These are phyloP conservation scores for Anoncus sp. DNA, from an alignment of 2,888 invertebrate species.

Conservation along the genomic window DNA sequence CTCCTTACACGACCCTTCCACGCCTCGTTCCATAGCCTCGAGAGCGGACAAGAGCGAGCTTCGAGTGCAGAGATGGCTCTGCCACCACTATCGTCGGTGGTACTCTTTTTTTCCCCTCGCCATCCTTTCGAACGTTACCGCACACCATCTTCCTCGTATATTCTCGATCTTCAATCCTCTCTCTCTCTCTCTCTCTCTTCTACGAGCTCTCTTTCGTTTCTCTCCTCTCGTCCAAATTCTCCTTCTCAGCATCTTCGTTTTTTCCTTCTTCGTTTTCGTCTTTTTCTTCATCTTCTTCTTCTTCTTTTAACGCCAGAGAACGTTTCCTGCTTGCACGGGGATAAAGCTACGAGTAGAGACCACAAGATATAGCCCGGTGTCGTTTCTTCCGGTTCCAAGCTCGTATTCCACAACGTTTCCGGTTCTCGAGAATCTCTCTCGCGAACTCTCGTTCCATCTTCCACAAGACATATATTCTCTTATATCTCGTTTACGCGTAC, in stretches of 20 bases:
- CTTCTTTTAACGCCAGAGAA: conserved; percentile 34
- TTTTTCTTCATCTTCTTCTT: not conserved
- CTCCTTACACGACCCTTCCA: conserved; percentile 45
- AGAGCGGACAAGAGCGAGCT: conserved; percentile 63
- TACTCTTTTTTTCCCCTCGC: not conserved
- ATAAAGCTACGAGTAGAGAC: no score
- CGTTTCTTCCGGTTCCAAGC: conserved; percentile 50
- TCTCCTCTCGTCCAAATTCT: conserved; percentile 2
- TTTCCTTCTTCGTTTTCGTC: not conserved
- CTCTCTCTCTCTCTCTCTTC: conserved; percentile 20
- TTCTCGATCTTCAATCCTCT: conserved; percentile 11
- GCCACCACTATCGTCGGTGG: conserved; percentile 31
- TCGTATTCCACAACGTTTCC: conserved; percentile 45
- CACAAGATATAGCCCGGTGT: conserved; percentile 38
- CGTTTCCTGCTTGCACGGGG: conserved; percentile 50
- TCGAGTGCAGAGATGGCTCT: conserved; percentile 57
- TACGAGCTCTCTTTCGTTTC: not conserved
- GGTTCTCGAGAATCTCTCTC: conserved; percentile 29
- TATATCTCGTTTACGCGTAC: conserved; percentile 6
- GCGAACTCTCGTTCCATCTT: conserved; percentile 3
- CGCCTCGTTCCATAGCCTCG: conserved; percentile 57
- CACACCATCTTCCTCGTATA: conserved; percentile 8
- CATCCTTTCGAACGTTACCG: conserved; percentile 40
- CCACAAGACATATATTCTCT: conserved; percentile 10
- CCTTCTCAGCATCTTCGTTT: not conserved